Percentiles rank a stretch among this genome's conserved stretches.
Conservation (phyloP, 1,140 invertebrate species). For the Phthorimaea operculella region DNA sequence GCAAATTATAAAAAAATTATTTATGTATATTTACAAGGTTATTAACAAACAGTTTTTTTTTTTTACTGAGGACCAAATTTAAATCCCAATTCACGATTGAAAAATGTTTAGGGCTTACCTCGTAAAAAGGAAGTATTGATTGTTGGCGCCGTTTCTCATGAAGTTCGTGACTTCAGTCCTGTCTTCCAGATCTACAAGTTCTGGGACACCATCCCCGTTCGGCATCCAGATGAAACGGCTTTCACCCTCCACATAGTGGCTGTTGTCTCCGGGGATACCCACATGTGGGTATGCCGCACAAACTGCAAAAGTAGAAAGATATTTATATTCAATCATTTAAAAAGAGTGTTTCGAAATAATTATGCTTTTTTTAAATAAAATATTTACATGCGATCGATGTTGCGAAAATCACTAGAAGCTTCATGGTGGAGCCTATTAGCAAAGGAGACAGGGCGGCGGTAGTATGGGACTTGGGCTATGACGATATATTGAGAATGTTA, state of each 20-base stretch:
- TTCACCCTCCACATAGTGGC: conserved; percentile 44
- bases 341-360: too few species aligned
- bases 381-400: conserved; percentile 7
- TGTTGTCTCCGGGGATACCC: conserved; percentile 39
- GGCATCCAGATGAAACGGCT: conserved; percentile 53
- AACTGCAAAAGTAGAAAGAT: conserved; percentile 24
- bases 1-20: too few species aligned
- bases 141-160: conserved; percentile 35
- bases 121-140: conserved; percentile 45
- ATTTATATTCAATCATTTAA: conserved; percentile 11
- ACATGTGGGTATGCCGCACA: conserved; percentile 26
- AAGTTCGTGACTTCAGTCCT: conserved; percentile 15
- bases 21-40: too few species aligned
- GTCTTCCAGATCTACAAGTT: conserved; percentile 39
- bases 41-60: too few species aligned
- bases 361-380: too few species aligned
- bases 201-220: conserved; percentile 29
- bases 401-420: conserved; percentile 11
- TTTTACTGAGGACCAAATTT: too few species aligned
- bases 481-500: too few species aligned
- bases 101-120: conserved; percentile 23
- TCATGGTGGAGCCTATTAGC: conserved; percentile 3
- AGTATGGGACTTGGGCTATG: too few species aligned
- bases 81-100: too few species aligned
- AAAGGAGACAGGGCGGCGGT: too few species aligned